Percentiles rank a stretch among this genome's conserved stretches.
phyloP scores from a whole-genome alignment of 2,797 vertebrate species.

The Sardinella longiceps region DNA sequence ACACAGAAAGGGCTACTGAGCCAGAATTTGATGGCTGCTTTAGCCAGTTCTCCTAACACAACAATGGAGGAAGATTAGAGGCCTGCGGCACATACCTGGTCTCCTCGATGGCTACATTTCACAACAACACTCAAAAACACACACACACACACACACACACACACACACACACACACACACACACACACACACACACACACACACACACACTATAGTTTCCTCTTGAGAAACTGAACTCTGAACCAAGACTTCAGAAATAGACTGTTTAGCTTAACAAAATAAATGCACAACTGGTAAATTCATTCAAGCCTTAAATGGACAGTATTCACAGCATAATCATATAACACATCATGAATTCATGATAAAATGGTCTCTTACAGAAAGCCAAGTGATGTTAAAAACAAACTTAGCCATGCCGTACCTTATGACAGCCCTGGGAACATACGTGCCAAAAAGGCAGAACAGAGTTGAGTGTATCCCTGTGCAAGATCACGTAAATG shows the following conservation, averaged over 20 bases:
- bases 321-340: neutral
- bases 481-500: neutral
- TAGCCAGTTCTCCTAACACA: conserved; percentile 24
- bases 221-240: neutral
- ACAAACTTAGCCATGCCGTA: neutral
- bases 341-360: neutral
- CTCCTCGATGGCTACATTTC: neutral
- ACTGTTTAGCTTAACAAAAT: neutral
- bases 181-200: too few relatives aligned
- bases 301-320: neutral
- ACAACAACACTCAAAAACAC: neutral
- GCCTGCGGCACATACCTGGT: neutral
- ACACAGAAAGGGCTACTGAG: neutral
- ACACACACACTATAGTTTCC: neutral
- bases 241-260: neutral
- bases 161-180: too few relatives aligned
- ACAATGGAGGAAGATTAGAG: neutral
- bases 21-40: conserved; percentile 19
- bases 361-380: neutral
- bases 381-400: neutral
- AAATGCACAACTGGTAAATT: conserved; percentile 1
- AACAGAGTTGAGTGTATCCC: neutral
- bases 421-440: neutral
- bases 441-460: neutral
- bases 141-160: too few relatives aligned